Conservation (phyloP, 2,888 invertebrate genomes). For the Cataglyphis cursor region DNA sequence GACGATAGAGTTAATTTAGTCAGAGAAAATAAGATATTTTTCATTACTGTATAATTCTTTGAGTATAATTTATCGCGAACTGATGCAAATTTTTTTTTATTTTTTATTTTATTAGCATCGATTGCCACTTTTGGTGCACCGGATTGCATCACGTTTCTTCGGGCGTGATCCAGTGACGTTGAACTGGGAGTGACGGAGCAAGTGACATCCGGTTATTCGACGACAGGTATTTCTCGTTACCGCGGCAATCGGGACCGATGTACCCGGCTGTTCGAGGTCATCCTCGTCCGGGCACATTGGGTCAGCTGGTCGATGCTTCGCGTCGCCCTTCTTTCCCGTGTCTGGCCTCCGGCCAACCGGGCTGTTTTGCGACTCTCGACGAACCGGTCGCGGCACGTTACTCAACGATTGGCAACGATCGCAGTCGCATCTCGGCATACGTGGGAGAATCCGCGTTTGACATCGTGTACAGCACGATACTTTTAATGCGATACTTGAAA, state of each 20-base stretch:
- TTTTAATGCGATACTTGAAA: constrained; percentile 14
- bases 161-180: constrained; percentile 2
- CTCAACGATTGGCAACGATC: constrained; percentile 58
- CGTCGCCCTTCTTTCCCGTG: constrained; percentile 69
- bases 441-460: constrained; percentile 27
- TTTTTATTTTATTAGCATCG: neutral
- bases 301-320: constrained; percentile 74
- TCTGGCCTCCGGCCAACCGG: constrained; percentile 67
- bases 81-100: neutral
- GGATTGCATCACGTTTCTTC: neutral
- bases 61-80: neutral
- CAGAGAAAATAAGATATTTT: neutral
- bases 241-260: constrained; percentile 49
- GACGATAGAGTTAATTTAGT: neutral
- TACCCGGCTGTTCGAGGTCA: constrained; percentile 72
- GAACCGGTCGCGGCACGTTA: constrained; percentile 57
- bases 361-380: constrained; percentile 48
- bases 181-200: constrained; percentile 31
- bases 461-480: constrained; percentile 19
- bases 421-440: neutral
- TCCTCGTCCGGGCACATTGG: constrained; percentile 70
- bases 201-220: constrained; percentile 70
- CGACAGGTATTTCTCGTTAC: constrained; percentile 65
- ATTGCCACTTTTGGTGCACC: neutral
- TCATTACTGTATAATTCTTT: neutral